Conservation (phyloP, 1,140 invertebrate species). For the Drosophila chauvacae region DNA sequence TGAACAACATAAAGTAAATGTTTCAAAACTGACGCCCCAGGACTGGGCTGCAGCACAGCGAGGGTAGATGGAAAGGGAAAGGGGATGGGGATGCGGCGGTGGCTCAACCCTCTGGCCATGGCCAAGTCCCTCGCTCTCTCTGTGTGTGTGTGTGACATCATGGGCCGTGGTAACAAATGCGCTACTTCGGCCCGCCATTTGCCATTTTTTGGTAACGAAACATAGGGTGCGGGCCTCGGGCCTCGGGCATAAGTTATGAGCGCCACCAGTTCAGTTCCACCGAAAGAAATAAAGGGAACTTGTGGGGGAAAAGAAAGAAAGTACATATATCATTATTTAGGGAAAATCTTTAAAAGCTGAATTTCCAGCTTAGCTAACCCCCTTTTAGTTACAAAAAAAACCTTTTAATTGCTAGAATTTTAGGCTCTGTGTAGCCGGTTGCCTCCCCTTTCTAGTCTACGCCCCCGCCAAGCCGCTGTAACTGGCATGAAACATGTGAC, state of each 20-base stretch:
- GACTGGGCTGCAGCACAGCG: constrained; percentile 14
- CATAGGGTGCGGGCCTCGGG: constrained; percentile 32
- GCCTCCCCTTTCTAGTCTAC: background rate
- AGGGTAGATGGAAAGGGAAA: background rate
- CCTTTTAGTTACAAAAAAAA: background rate
- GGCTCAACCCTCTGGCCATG: constrained; percentile 18
- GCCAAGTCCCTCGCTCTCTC: constrained; percentile 14
- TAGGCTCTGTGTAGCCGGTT: background rate
- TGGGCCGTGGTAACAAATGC: constrained; percentile 77
- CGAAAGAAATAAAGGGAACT: background rate
- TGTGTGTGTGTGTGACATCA: constrained; percentile 63
- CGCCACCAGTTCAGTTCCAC: constrained; percentile 1
- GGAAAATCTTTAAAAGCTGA: rapidly evolving
- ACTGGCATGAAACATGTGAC: constrained; percentile 80
- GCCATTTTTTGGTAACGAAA: constrained; percentile 62
- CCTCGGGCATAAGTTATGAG: constrained; percentile 76
- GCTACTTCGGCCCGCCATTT: constrained; percentile 55
- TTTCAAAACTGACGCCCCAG: constrained; percentile 76
- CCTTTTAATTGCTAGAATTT: background rate
- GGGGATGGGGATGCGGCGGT: background rate
- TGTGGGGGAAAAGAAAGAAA: background rate
- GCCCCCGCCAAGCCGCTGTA: constrained; percentile 48
- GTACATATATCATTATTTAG: no score
- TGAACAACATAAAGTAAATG: constrained; percentile 83
- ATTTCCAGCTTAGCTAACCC: background rate